A percentile compares a stretch with the other conserved stretches of the same genome.
These are phyloP conservation scores for Dolomedes plantarius DNA, from an alignment of 2,888 invertebrate species.

Conservation along the genomic window DNA sequence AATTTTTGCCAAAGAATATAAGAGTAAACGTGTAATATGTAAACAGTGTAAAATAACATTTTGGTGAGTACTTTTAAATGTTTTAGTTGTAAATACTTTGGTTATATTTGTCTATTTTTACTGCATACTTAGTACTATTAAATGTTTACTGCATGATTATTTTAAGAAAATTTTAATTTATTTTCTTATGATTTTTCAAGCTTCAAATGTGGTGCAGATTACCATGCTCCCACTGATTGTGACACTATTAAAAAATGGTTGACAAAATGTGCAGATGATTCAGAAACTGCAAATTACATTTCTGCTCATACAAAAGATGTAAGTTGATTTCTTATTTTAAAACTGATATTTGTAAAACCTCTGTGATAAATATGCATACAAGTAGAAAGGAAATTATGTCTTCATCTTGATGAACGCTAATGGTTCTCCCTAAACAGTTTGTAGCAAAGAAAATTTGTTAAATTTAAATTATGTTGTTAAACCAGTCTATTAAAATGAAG, in stretches of 20 bases:
- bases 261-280: conserved; percentile 99
- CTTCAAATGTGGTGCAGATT: conserved; percentile 95
- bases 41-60: conserved; percentile 91
- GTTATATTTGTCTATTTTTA: neutral
- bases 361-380: too few species aligned
- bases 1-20: conserved; percentile 87
- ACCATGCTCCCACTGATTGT: conserved; percentile 99
- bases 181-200: conserved; percentile 77
- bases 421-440: too few species aligned
- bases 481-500: too few species aligned
- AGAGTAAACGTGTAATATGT: conserved; percentile 92
- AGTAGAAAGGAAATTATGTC: too few species aligned
- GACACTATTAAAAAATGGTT: conserved; percentile 96
- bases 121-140: too few species aligned
- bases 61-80: conserved; percentile 88
- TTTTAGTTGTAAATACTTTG: too few species aligned
- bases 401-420: too few species aligned
- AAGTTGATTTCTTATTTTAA: conserved; percentile 74
- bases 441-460: too few species aligned
- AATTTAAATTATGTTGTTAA: too few species aligned
- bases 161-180: too few species aligned
- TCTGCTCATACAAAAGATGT: conserved; percentile 97
- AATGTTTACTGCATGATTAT: too few species aligned
- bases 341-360: neutral
- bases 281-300: conserved; percentile 99